Conservation (phyloP, 2,888 invertebrate genomes). For the Philopedon plagiatum region DNA sequence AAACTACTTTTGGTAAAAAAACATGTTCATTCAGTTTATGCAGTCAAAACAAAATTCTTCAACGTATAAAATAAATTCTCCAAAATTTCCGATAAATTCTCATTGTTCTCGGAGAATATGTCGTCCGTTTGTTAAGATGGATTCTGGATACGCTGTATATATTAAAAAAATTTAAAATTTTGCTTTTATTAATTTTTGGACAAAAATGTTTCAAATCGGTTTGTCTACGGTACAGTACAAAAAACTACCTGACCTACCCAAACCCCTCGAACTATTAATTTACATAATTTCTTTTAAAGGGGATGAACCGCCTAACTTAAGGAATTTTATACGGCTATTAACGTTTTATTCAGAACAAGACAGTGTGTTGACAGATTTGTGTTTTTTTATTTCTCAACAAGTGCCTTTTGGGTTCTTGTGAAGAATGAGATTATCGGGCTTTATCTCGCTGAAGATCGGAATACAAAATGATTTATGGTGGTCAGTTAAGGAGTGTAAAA, state of each 20-base stretch:
- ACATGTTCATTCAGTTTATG: no score
- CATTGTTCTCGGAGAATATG: no score
- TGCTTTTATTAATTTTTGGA: no score
- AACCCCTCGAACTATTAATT: slow-evolving; percentile 17
- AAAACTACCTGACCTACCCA: slow-evolving; percentile 10
- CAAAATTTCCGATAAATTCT: no score
- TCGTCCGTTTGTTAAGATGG: no score
- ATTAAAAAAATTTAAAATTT: no score
- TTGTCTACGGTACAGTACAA: no score
- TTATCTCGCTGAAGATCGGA: slow-evolving; percentile 25
- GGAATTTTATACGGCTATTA: slow-evolving; percentile 38
- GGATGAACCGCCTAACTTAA: slow-evolving; percentile 26
- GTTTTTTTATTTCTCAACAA: slow-evolving; percentile 23
- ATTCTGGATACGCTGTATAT: no score
- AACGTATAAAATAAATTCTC: no score
- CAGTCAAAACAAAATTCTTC: no score
- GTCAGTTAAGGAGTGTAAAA: slow-evolving; percentile 5
- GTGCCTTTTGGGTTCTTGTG: slow-evolving; percentile 4
- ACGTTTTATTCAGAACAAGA: slow-evolving; percentile 37
- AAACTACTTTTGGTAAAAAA: no score
- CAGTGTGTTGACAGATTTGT: slow-evolving; percentile 38
- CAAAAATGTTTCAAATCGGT: no score
- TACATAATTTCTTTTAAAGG: slow-evolving; percentile 38
- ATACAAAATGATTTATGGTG: slow-evolving; percentile 21
- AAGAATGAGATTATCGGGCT: slow-evolving; percentile 10